Conservation (phyloP, 2,888 invertebrate genomes). For the Taphrorychus bicolor region DNA sequence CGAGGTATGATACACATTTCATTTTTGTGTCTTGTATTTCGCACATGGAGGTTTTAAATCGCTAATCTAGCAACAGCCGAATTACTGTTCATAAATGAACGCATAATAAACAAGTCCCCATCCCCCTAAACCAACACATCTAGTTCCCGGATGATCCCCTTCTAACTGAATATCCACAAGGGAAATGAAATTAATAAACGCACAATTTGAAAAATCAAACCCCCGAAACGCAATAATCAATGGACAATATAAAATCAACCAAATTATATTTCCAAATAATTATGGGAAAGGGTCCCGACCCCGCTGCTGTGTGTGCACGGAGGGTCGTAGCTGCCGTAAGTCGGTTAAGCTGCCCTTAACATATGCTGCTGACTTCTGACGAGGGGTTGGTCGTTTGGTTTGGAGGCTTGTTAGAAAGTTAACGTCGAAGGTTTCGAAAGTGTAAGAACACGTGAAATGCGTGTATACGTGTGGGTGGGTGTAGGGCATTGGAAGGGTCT, state of each 20-base stretch:
- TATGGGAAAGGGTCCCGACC: conserved; percentile 34
- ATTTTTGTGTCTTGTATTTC: too few relatives aligned
- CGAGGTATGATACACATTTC: neutral
- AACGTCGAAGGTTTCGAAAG: neutral
- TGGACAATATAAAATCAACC: conserved; percentile 42
- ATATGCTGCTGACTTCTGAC: conserved; percentile 22
- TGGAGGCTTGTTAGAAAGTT: neutral
- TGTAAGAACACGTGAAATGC: neutral
- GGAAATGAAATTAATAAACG: conserved; percentile 41
- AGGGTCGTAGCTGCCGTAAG: conserved; percentile 19
- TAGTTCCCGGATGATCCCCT: too few relatives aligned
- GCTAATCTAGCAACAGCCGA: too few relatives aligned
- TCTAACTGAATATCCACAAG: conserved; percentile 28
- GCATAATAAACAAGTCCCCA: neutral
- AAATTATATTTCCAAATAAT: conserved; percentile 41
- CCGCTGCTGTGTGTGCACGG: neutral
- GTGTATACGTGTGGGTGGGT: too few relatives aligned
- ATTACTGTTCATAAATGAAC: too few relatives aligned
- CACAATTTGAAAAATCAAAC: conserved; percentile 43
- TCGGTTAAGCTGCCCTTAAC: conserved; percentile 28
- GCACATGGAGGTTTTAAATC: too few relatives aligned
- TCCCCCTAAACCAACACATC: too few relatives aligned
- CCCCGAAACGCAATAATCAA: conserved; percentile 40
- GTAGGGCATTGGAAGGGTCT: too few relatives aligned
- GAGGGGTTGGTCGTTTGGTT: neutral